Base-by-base conservation (phyloP, 2,113 vertebrate species). In the Sinocyclocheilus rhinocerous region DNA sequence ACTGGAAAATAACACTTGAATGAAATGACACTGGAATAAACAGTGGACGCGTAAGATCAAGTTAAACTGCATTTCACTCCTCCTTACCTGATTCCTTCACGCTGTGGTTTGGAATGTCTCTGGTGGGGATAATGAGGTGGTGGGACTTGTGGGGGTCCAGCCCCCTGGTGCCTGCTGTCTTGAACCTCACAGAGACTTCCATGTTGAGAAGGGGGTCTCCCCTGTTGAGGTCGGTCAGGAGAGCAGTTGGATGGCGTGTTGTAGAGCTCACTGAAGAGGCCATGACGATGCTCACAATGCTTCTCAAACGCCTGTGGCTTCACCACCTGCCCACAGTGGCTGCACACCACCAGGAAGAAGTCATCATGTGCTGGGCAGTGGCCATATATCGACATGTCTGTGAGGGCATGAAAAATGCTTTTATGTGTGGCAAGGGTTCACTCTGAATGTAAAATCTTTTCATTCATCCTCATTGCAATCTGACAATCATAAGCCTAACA, bases 271-370 rank as follows among this genome's bases (percentile, higher is more conserved):
- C 88, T 92, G 91, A 95, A 92, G 1, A 94, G 92, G 24, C 96
- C 93, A 1, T 97, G 97, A 29, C 95, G 94, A 86, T 94, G 94
- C 92, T 96, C 97, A 86, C 96, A 97, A 91, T 98, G 97, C 79
- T 94, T 95, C 94, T 97, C 96, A 93, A 97, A 97, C 77, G 97
- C 97, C 91, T 97, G 96, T 59, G 97, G 97, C 90, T 98, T 98
- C 92, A 98, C 96, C 92, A 97, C 95, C 89, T 96, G 96, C 86
- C 95, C 95, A 94, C 97, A 98, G 90, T 96, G 96, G 92, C 95
- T 95, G 94, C 97, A 98, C 61, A 97, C 96, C 92, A 98, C 97
- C 94, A 98, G 92, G 90, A 94, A 97, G 89, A 97, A 96, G 59
- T 97, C 96, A 4, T 97, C 97, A 3, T 96, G 96, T 4, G 97